These are phyloP conservation scores for Meteorus sp. DNA, from an alignment of 1,140 invertebrate genomes.

Conservation along the genomic window DNA sequence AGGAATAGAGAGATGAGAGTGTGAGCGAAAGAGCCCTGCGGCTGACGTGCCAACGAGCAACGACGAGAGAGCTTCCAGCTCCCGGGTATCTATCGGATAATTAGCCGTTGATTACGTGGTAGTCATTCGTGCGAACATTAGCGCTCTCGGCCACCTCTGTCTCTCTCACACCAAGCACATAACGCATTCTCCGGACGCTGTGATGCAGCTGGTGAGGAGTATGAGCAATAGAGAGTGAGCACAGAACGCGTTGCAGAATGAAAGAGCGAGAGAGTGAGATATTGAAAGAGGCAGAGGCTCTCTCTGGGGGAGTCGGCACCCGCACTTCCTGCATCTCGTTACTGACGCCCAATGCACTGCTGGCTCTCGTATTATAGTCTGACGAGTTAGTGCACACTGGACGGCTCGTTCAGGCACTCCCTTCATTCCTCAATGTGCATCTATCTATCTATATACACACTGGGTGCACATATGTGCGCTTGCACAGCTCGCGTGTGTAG, in stretches of 20 bases:
- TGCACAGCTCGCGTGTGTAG: neutral
- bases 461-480: neutral
- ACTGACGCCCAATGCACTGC: constrained; percentile 48
- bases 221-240: too few relatives aligned
- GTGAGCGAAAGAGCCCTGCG: constrained; percentile 15
- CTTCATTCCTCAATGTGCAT: neutral
- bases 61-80: constrained; percentile 36
- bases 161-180: constrained; percentile 32
- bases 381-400: constrained; percentile 18
- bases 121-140: constrained; percentile 54
- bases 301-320: constrained; percentile 31
- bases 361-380: constrained; percentile 45
- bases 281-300: constrained; percentile 11
- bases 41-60: too few relatives aligned
- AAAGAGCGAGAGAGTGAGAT: neutral
- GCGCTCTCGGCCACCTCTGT: constrained; percentile 39
- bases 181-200: constrained; percentile 28
- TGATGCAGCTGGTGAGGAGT: neutral
- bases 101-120: constrained; percentile 58
- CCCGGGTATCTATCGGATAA: constrained; percentile 57
- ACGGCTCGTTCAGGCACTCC: neutral
- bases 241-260: neutral
- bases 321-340: constrained; percentile 56
- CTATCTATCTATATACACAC: too few relatives aligned
- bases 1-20: too few relatives aligned